Conservation (phyloP, 2,113 vertebrate genomes). For the Orthonyx spaldingii region DNA sequence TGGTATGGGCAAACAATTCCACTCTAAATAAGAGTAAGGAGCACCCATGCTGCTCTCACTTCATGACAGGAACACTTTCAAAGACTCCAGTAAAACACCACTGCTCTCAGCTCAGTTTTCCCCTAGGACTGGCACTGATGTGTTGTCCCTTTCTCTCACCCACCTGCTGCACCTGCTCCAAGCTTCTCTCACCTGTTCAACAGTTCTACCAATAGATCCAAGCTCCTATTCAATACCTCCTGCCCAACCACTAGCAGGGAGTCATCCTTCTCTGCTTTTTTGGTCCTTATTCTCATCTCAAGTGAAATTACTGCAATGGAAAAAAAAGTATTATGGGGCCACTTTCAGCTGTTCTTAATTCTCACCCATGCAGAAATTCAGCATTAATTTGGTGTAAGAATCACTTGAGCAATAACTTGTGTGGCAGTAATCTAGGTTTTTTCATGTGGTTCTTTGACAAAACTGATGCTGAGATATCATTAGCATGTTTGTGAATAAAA, state of each 20-base stretch:
- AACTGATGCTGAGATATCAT: background rate
- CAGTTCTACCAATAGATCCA: background rate
- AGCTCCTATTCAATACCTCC: background rate
- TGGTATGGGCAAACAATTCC: background rate
- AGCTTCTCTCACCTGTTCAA: background rate
- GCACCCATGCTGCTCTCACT: background rate
- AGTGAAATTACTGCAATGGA: background rate
- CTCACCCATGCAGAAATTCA: background rate
- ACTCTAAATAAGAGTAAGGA: background rate
- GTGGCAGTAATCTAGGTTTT: background rate
- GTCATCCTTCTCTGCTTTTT: background rate
- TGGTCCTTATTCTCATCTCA: background rate
- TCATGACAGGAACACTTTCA: background rate
- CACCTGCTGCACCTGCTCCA: background rate
- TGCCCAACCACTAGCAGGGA: background rate
- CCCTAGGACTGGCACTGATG: background rate
- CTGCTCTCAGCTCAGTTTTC: background rate
- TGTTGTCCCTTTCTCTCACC: background rate
- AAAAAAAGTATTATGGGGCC: background rate
- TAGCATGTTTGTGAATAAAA: background rate
- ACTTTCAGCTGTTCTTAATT: background rate
- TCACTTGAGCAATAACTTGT: background rate
- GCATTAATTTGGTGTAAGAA: background rate
- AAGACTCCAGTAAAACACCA: rapidly evolving
- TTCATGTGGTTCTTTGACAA: background rate